phyloP scores from a whole-genome alignment of 1,140 invertebrate species.

The Drosophila arawakana region DNA sequence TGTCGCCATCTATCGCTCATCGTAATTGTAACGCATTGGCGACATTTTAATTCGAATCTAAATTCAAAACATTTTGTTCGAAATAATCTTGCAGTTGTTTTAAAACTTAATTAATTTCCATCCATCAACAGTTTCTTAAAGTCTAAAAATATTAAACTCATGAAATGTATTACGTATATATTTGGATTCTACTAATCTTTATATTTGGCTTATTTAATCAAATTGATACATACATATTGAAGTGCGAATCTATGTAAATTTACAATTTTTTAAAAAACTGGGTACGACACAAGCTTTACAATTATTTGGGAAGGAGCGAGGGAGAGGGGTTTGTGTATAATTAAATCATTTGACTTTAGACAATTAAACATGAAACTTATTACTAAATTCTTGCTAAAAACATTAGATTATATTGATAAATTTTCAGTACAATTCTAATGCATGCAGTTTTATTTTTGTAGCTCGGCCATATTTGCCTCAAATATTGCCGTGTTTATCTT shows the following conservation, averaged over 20 bases:
- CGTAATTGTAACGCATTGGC: no score
- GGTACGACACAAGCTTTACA: constrained; percentile 45
- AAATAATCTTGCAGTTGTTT: no score
- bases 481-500: constrained; percentile 84
- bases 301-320: not conserved
- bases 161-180: not conserved
- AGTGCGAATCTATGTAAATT: constrained; percentile 47
- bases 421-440: not conserved
- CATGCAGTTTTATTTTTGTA: constrained; percentile 66
- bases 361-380: constrained; percentile 48
- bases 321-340: not conserved
- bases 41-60: no score
- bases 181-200: constrained; percentile 62
- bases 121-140: no score
- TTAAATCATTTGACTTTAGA: constrained; percentile 10
- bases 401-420: constrained; percentile 34
- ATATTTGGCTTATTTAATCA: constrained; percentile 78
- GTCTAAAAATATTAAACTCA: no score
- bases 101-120: no score
- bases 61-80: no score
- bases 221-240: constrained; percentile 53
- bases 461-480: constrained; percentile 80
- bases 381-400: constrained; percentile 59
- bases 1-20: no score
- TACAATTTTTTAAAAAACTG: constrained; percentile 60